A percentile compares a stretch with the other conserved stretches of the same genome.
phyloP scores from a whole-genome alignment of 2,797 vertebrate genomes.

The Peromyscus melanophrys region DNA sequence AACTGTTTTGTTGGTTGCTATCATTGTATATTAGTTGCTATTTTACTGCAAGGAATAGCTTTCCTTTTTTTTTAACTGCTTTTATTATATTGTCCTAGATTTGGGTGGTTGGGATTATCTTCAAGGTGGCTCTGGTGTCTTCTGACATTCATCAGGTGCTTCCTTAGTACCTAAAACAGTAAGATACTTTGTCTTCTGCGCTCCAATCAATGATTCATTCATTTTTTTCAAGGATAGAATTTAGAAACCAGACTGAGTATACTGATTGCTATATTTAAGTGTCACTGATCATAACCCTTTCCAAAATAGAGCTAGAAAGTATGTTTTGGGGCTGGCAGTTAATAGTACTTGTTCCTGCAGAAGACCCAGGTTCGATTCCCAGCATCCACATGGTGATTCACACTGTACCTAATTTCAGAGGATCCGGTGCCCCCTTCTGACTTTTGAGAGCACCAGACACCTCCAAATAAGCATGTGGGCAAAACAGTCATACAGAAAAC shows the following conservation, averaged over 20 bases:
- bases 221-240: neutral
- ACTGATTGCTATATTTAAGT: neutral
- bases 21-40: neutral
- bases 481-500: neutral
- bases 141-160: constrained; percentile 51
- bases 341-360: neutral
- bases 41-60: neutral
- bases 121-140: constrained; percentile 40
- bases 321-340: neutral
- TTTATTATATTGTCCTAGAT: constrained; percentile 38
- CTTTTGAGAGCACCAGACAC: neutral
- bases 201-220: neutral
- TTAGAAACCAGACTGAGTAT: neutral
- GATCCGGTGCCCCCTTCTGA: neutral
- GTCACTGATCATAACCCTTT: neutral
- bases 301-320: neutral
- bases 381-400: neutral
- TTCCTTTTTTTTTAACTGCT: constrained; percentile 9
- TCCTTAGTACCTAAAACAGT: constrained; percentile 20
- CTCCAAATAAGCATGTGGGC: too few species aligned
- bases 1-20: neutral
- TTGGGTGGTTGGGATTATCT: constrained; percentile 41
- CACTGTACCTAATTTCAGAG: neutral
- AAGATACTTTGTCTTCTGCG: constrained; percentile 24
- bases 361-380: neutral